Evolutionary conservation across 2,113 vertebrate species (phyloP), one percentile per base, ranked within the genome.

Genomic region (Takifugu bimaculatus): DNA sequence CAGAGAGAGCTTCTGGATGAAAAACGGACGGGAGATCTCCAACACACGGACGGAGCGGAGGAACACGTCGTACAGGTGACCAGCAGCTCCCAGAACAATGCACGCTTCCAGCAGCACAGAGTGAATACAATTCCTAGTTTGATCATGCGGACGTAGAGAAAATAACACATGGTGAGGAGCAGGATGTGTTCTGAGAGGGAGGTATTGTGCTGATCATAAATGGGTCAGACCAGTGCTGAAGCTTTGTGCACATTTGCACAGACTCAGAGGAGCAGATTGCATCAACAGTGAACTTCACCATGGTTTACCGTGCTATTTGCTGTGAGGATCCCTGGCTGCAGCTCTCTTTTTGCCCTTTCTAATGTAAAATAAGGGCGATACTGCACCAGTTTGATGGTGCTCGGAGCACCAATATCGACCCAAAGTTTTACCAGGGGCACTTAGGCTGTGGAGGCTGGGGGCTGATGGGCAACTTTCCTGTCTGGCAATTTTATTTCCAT

Each of bases 1-100:
- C 74, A 70, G 72, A 35, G 80, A 91, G 77, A 97, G 94, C 84
- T 95, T 94, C 86, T 98, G 96, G 97, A 92, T 95, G 90, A 98
- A 94, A 90, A 97, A 98, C 1, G 94, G 94, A 25, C 79, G 85
- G 51, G 94, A 98, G 84, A 91, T 99, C 72, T 15, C 81, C 20
- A 91, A 92, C 51, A 93, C 93, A 15, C 85, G 91, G 32, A 93
- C 89, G 63, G 52, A 85, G 61, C 68, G 81, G 49, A 92, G 87
- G 75, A 87, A 74, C 85, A 94, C 92, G 20, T 81, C 88, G n/a
- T 87, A 94, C 91, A 96, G 88, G 93, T 95, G 82, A 91, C 90
- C 44, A 60, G 55, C 26, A 29, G 58, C 56, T 51, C 59, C 20
- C 20, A 20, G 20, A 20, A 20, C 20, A 20, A 20, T 20, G 20